A percentile compares a stretch with the other conserved stretches of the same genome.
phyloP scores from a whole-genome alignment of 1,140 invertebrate genomes.

The Leptinotarsa defecta region DNA sequence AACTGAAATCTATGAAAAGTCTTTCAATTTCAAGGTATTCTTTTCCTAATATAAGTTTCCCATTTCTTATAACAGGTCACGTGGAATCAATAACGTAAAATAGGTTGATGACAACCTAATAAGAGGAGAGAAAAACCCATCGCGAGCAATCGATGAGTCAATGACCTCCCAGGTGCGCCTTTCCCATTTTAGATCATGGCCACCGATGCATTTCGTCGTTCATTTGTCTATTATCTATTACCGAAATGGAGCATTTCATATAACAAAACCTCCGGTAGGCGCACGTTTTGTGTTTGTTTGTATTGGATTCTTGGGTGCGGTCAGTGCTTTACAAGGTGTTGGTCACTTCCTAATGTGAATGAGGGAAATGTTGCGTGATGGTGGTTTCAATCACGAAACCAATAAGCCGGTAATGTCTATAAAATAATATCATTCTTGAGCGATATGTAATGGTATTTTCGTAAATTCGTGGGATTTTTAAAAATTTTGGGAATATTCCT shows the following conservation, averaged over 20 bases:
- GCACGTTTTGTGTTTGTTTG: background rate
- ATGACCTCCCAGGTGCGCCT: background rate
- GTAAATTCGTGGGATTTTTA: too few species aligned
- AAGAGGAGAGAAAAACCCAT: background rate
- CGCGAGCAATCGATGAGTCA: background rate
- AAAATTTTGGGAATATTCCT: too few species aligned
- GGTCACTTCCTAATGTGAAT: background rate
- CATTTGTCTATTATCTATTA: conserved; percentile 7
- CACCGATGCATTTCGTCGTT: background rate
- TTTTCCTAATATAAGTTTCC: too few species aligned
- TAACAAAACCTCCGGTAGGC: background rate
- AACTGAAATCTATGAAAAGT: too few species aligned
- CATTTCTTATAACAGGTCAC: too few species aligned
- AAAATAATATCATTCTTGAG: background rate
- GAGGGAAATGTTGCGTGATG: conserved; percentile 5
- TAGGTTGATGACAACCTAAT: background rate
- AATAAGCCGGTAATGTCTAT: background rate
- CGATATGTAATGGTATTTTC: background rate
- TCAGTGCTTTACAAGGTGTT: background rate
- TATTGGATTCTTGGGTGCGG: conserved; percentile 1
- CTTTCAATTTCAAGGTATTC: too few species aligned
- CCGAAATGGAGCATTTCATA: background rate
- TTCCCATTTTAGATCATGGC: conserved; percentile 1
- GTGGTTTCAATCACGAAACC: background rate
- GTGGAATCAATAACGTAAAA: background rate